Evolutionary conservation across 2,888 invertebrate species (phyloP).

Genomic region (Hydropsyche betteni): DNA sequence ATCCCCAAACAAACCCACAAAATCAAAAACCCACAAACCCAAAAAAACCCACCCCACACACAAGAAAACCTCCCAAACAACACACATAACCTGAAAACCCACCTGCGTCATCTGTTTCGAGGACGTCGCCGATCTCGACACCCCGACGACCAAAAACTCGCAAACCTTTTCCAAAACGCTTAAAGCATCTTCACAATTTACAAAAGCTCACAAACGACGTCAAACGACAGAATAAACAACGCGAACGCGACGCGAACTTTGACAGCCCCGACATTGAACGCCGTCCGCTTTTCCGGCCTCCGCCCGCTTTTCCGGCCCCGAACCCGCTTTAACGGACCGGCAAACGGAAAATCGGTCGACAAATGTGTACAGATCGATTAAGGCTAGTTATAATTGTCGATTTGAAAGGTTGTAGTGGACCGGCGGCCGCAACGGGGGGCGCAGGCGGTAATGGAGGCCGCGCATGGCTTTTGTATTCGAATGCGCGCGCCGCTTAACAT

Average conservation of each 20-base stretch:
- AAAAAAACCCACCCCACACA: too few relatives aligned
- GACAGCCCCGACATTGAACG: neutral
- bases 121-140: conserved; percentile 9
- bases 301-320: neutral
- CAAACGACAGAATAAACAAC: neutral
- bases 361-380: too few relatives aligned
- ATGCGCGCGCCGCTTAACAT: conserved; percentile 43
- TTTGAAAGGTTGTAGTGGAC: conserved; percentile 27
- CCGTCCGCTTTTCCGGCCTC: neutral
- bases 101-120: conserved; percentile 51
- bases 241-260: conserved; percentile 7
- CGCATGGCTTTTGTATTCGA: conserved; percentile 38
- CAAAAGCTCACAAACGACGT: neutral
- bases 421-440: conserved; percentile 27
- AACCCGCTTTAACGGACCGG: neutral
- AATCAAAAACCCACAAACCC: too few relatives aligned
- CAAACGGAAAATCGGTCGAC: conserved; percentile 13
- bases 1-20: too few relatives aligned
- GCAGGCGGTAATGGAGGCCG: conserved; percentile 41
- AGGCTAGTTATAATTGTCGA: neutral
- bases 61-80: neutral
- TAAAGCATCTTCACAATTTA: conserved; percentile 15
- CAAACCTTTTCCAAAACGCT: conserved; percentile 17
- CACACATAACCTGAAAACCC: conserved; percentile 46
- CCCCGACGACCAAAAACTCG: conserved; percentile 15